Base-by-base conservation (phyloP, 2,888 invertebrate genomes). In the Leptopterna dolabrata region DNA sequence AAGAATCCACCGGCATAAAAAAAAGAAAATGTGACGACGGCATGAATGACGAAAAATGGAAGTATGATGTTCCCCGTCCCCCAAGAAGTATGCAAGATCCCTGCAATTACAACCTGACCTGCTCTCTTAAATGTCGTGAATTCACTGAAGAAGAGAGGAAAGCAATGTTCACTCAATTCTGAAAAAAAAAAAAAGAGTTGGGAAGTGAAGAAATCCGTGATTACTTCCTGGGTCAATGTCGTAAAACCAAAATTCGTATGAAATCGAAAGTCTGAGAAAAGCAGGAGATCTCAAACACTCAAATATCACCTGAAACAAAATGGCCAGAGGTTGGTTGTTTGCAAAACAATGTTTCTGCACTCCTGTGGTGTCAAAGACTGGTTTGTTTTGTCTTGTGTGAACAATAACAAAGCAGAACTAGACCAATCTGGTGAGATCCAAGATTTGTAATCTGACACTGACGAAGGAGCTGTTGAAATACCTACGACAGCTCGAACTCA, bases 271-370 rank as follows among this genome's bases (percentile, higher is more conserved):
- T 30, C 76, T 7, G 76, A 76, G n/a, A 27, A 76, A 30, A 76
- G 41, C n/a, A 76, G 76, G 24, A 14, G 76, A 36, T 41, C 13
- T 43, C 76, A 76, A 76, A 36, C 76, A 16, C 76, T 76, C 36
- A 30, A 76, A 16, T 30, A 76, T n/a, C 76, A 76, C 43, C 76
- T 76, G 13, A n/a, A 43, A 41, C n/a, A 76, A 6, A 16, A 76
- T n/a, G 76, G 76, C 2, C 19, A 76, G 76, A 76, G 36, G 76
- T 16, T 76, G 13, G 36, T 9, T 30, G 76, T 76, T 76, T 76
- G 76, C 24, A 76, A 76, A 43, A n/a, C 76, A 29, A 76, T 76
- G 76, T 76, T 76, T 76, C 16, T 76, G 76, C 14, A 76, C 76
- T 19, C 76, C 76, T 76, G 36, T 16, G 43, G 30, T n/a, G n/a